Conservation (phyloP, 2,888 invertebrate genomes). For the Chloroclysta siterata region DNA sequence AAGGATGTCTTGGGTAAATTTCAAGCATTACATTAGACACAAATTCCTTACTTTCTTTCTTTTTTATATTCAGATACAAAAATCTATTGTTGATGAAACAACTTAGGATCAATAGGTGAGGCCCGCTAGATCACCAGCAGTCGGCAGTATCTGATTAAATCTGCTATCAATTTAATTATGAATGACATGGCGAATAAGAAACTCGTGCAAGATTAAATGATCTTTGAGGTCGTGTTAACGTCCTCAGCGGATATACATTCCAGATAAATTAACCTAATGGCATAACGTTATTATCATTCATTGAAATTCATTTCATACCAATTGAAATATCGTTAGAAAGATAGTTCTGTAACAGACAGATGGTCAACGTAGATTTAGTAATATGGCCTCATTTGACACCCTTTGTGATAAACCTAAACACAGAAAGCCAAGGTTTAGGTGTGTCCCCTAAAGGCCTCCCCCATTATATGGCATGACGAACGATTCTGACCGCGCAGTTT, state of each 20-base stretch:
- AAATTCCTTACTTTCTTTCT: too few species aligned
- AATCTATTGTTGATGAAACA: too few species aligned
- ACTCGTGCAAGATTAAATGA: slow-evolving; percentile 19
- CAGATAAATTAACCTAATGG: background rate
- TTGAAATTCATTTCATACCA: background rate
- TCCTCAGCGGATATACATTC: background rate
- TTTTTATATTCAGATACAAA: too few species aligned
- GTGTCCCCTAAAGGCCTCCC: background rate
- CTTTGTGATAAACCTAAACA: background rate
- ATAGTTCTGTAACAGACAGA: background rate
- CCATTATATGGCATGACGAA: slow-evolving; percentile 2
- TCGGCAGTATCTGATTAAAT: slow-evolving; percentile 8
- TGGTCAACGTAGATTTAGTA: background rate
- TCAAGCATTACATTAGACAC: background rate
- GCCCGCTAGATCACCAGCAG: background rate
- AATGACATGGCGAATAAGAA: slow-evolving; percentile 7
- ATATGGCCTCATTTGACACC: background rate
- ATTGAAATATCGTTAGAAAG: background rate
- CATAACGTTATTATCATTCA: background rate
- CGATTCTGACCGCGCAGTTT: slow-evolving; percentile 7
- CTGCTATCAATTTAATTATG: slow-evolving; percentile 10
- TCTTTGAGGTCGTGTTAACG: slow-evolving; percentile 10
- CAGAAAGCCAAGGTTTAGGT: background rate
- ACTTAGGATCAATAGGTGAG: too few species aligned
- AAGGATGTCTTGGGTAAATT: background rate